Base-by-base conservation (phyloP, 2,113 vertebrate species). In the Lasiurus borealis region DNA sequence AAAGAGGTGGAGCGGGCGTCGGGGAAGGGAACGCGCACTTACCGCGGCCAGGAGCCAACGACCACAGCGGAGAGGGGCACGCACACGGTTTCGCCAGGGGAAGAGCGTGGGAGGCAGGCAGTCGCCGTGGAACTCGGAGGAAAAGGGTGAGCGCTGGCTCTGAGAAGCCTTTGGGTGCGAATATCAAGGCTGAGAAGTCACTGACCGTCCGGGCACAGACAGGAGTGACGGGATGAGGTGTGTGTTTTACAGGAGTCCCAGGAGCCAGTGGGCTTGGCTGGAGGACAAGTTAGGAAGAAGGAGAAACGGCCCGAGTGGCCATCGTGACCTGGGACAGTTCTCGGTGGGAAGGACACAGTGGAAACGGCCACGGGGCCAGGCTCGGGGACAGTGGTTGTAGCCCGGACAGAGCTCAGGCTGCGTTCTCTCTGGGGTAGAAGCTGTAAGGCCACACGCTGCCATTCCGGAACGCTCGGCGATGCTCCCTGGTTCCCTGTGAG, bases 311-410 rank as follows among this genome's bases (percentile, higher is more conserved):
- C 0, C 19, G 15, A 5, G 6, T 31, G 44, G 54, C 14, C 1
- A 29, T 0, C 6, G 0, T 19, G 8, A 23, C 0, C 4, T 0
- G 2, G 1, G 27, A 18, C 8, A 16, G n/a, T 46, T 40, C 31
- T 31, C 7, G 12, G 12, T 11, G 29, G 21, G 5, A 34, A 7
- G 31, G 11, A 14, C 0, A 2, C 8, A 44, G 40, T 3, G 36
- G 50, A 69, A 72, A 25, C 2, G n/a, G 3, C 6, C 6, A 4
- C 5, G 31, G 25, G 0, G 4, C 52, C 34, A 31, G 44, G 13
- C 27, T 77, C 23, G 8, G 3, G 3, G 3, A 2, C 88, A 68
- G 34, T 19, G 27, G 34, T 29, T 36, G 84, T 7, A 48, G 50
- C 19, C 46, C 52, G 46, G 57, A 68, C 62, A 36, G 57, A 68